These are phyloP conservation scores for Lepidotrigona ventralis DNA, from an alignment of 1,140 invertebrate genomes.

Conservation along the genomic window DNA sequence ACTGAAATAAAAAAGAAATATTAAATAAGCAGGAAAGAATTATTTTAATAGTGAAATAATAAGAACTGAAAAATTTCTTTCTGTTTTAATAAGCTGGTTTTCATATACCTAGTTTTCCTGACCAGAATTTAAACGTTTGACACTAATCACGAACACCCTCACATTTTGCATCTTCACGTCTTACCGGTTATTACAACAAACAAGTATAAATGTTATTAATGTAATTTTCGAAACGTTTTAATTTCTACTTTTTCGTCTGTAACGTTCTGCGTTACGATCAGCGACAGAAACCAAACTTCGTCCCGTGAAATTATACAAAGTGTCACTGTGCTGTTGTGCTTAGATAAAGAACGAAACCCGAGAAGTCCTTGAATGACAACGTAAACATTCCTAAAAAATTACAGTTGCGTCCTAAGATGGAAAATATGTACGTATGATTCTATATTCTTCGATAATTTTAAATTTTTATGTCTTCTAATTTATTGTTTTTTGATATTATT, in stretches of 20 bases:
- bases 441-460: not conserved
- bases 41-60: too few relatives aligned
- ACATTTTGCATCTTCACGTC: not conserved
- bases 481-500: too few relatives aligned
- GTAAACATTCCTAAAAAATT: conserved; percentile 44
- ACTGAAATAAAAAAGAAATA: not conserved
- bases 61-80: not conserved
- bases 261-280: too few relatives aligned
- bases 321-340: not conserved
- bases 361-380: conserved; percentile 54
- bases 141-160: not conserved
- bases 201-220: not conserved
- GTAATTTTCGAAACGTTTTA: not conserved
- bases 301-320: too few relatives aligned
- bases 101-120: not conserved
- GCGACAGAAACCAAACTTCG: not conserved
- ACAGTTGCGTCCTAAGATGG: too few relatives aligned
- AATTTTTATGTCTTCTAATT: too few relatives aligned
- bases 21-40: not conserved
- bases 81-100: not conserved
- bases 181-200: not conserved
- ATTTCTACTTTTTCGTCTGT: too few relatives aligned
- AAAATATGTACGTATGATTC: not conserved
- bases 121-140: too few relatives aligned
- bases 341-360: conserved; percentile 34